phyloP scores from a whole-genome alignment of 2,797 vertebrate genomes.

The Phylloscopus collybita region DNA sequence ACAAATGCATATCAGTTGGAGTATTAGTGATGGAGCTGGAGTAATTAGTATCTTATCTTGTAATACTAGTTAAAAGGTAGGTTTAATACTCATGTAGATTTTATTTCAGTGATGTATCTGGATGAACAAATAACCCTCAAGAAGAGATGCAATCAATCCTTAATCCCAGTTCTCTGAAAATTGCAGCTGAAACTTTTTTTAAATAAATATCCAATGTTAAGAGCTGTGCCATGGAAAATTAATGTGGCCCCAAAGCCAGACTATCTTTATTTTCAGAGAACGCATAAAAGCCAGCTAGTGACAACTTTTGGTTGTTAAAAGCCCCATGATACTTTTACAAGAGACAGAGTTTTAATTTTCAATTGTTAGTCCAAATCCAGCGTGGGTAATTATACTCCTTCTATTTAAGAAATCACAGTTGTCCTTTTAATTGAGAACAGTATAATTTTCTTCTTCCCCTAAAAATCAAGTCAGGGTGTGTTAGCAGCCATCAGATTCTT shows the following conservation, averaged over 20 bases:
- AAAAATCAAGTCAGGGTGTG: not conserved
- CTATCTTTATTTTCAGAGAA: not conserved
- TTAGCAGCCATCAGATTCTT: not conserved
- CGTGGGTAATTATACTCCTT: not conserved
- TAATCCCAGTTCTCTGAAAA: not conserved
- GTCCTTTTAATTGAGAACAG: not conserved
- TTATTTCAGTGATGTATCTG: not conserved
- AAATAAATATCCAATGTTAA: not conserved
- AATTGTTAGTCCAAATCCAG: not conserved
- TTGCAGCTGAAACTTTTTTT: not conserved
- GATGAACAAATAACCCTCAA: not conserved
- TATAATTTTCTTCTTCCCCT: not conserved
- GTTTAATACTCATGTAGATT: not conserved
- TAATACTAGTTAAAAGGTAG: not conserved
- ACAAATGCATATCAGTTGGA: not conserved
- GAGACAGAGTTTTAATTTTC: not conserved
- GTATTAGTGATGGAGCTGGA: not conserved
- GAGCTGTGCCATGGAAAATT: not conserved
- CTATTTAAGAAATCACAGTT: not conserved
- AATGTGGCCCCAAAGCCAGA: not conserved
- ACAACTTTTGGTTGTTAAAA: not conserved
- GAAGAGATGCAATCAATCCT: not conserved
- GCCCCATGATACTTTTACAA: not conserved
- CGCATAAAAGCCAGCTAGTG: not conserved
- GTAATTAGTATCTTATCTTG: not conserved